Evolutionary conservation across 64 coral and sea anemone species (phyloP).

Genomic region (Montipora efflorescens): DNA sequence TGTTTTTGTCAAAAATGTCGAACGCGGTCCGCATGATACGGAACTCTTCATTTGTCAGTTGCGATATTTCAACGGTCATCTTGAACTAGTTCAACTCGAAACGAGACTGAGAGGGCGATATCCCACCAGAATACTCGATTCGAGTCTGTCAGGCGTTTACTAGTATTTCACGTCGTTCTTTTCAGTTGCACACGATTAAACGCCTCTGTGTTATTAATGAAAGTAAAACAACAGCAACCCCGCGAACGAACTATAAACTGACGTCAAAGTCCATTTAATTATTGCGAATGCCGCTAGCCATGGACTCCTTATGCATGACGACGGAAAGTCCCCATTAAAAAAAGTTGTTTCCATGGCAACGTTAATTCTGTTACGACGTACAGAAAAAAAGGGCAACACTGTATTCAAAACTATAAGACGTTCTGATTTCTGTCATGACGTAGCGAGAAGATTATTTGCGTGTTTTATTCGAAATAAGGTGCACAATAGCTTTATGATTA

Average conservation of each 20-base stretch:
- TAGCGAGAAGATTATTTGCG: background rate
- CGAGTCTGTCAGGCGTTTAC: background rate
- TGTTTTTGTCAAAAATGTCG: slow-evolving; percentile 86
- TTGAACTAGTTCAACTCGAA: background rate
- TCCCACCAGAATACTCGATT: background rate
- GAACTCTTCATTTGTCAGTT: slow-evolving; percentile 64
- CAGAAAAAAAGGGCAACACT: too few relatives aligned
- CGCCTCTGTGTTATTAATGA: background rate
- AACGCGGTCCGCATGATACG: slow-evolving; percentile 80
- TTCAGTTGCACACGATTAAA: background rate
- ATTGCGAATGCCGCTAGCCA: background rate
- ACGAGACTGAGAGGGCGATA: background rate
- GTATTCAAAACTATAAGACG: too few relatives aligned
- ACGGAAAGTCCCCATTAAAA: background rate
- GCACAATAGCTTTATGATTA: too few relatives aligned
- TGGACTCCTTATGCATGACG: background rate
- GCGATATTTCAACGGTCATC: slow-evolving; percentile 33
- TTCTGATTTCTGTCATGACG: too few relatives aligned
- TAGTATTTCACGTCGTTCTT: background rate
- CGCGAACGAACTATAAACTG: background rate
- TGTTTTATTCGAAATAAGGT: too few relatives aligned
- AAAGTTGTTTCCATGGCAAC: background rate
- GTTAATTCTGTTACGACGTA: too few relatives aligned
- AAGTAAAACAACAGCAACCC: background rate
- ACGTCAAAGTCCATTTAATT: background rate